These are phyloP conservation scores for Myotis daubentonii DNA, from an alignment of 2,797 vertebrate species.

Conservation along the genomic window DNA sequence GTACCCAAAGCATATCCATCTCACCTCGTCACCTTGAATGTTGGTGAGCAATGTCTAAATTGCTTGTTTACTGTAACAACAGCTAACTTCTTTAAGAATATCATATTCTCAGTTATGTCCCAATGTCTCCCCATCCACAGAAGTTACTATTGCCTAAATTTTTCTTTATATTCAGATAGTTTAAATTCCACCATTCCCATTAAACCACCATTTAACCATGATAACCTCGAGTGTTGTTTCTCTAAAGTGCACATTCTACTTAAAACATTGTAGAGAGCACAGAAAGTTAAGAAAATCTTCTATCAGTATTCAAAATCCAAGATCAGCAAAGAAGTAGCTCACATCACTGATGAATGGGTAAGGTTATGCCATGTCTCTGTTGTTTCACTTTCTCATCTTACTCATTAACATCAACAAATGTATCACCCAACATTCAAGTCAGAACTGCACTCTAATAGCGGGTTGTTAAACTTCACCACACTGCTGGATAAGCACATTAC, in stretches of 20 bases:
- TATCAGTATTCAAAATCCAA: not conserved
- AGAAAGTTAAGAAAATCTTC: not conserved
- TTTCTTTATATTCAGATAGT: not conserved
- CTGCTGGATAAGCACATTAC: not conserved
- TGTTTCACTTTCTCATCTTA: not conserved
- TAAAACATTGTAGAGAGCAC: not conserved
- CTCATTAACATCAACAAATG: slow-evolving; percentile 1
- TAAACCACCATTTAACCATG: not conserved
- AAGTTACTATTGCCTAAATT: not conserved
- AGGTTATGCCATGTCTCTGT: not conserved
- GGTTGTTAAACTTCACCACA: not conserved
- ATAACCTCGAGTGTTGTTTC: not conserved
- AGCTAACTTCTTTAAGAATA: not conserved
- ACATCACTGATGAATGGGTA: not conserved
- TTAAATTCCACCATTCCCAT: not conserved
- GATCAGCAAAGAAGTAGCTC: not conserved
- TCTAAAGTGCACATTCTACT: not conserved
- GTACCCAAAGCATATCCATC: not conserved
- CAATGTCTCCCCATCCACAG: not conserved
- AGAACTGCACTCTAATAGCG: not conserved
- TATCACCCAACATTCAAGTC: not conserved
- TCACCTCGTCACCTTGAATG: not conserved
- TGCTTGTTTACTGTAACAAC: not conserved
- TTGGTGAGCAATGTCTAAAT: not conserved
- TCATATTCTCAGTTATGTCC: not conserved